Base-by-base conservation (phyloP, 1,140 invertebrate genomes). In the Drosophila santomea region DNA sequence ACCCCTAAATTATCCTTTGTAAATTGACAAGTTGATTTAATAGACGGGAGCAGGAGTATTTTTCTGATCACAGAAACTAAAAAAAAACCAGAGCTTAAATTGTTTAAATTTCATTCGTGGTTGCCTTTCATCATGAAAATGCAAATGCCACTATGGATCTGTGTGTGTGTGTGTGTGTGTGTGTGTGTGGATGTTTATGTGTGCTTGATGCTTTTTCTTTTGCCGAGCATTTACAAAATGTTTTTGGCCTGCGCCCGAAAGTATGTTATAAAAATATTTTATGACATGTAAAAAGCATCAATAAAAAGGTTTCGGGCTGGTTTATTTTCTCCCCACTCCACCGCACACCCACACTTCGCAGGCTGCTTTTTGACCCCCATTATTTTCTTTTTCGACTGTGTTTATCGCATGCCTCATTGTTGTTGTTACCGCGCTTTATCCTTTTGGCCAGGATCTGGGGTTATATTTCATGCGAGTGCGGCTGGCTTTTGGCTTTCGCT, bases 211-310 rank as follows among this genome's bases (percentile, higher is more conserved):
- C 51, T 50, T 32, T 12, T 55, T 55, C 39, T 62, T 55, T 41
- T 79, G 55, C 52, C 17, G 35, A 47, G 50, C 68, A 74, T 82
- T 82, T 78, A 74, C 59, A 78, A 78, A 80, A 84, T 84, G 80
- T 67, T 68, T 60, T 50, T 71, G 64, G 51, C 52, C 67, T 76
- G 61, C 23, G 41, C 45, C 36, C 50, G 71, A 88, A 83, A 83
- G 83, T 88, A 86, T 88, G 83, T 88, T 88, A 88, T 90, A 89
- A 89, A 89, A 89, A 89, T 89, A 83, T 89, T 89, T 89, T 89
- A 89, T 89, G 80, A 89, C 84, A 84, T 89, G 84, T 89, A 89
- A 89, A 76, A 89, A 84, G 80, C 80, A 84, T 80, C 84, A 84
- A 89, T 89, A 89, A 89, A 89, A 89, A 89, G 69, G 77, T 77